Evolutionary conservation across 1,140 invertebrate species (phyloP), one percentile per base, ranked within the genome.

Genomic region (Drosophila trapezifrons): DNA sequence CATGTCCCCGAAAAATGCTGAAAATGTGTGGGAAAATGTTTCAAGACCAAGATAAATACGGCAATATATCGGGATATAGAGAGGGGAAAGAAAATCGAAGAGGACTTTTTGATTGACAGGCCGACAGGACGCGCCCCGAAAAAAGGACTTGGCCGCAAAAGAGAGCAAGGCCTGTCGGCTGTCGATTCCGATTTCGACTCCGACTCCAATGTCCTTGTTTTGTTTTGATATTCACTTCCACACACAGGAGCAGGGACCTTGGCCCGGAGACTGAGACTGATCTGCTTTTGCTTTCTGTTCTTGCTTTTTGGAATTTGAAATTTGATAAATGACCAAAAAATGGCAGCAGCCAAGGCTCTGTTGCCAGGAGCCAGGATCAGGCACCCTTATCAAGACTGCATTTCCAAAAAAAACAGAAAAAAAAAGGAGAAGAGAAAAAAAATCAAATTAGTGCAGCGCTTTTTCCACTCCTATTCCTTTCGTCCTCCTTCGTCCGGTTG

Each of bases 271-370:
- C 56, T 49, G 56, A 56, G 57, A 76, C 67, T 85, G 81, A 85
- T 86, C 82, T 87, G 82, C 83, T 83, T 76, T 77, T 47, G 80
- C 78, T n/a, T 35, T 52, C 12, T 79, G 5, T 32, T 32, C 29
- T 76, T 52, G 80, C 78, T 22, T 37, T 63, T 5, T 79, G 84
- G 82, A 87, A 84, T 84, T 84, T 84, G 81, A 84, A 84, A 87
- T 87, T 89, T 87, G 84, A 87, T 89, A 87, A 87, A 87, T 87
- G 79, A 89, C 76, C 63, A 82, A 87, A 83, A 82, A 87, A 76
- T 63, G 45, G 47, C 76, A 52, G 52, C 43, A n/a, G 54, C 43
- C 18, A 45, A 58, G 51, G 40, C 76, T 22, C 65, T 67, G 64
- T 67, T 64, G 58, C 46, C 45, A 35, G 58, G 52, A 57, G 46